Conservation (phyloP, 2,113 vertebrate genomes). For the Orthochromis malagaraziensis region DNA sequence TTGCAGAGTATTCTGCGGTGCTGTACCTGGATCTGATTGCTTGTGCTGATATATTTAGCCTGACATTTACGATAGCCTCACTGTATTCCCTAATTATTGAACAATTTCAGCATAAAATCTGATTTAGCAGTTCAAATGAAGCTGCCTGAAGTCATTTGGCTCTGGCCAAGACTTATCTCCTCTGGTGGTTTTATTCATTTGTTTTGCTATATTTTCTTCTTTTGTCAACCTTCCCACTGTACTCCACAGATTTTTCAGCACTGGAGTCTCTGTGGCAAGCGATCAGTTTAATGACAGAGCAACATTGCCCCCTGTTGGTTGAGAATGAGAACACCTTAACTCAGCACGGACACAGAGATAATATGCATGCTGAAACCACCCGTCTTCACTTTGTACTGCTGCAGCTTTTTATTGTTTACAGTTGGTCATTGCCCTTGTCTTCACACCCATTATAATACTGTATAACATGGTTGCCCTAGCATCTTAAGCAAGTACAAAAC, state of each 20-base stretch:
- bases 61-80: slow-evolving; percentile 45
- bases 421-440: slow-evolving; percentile 28
- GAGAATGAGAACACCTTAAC: neutral
- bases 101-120: slow-evolving; percentile 58
- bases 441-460: neutral
- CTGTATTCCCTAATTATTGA: slow-evolving; percentile 60
- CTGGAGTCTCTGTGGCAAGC: neutral
- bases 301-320: slow-evolving; percentile 75
- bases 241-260: slow-evolving; percentile 14
- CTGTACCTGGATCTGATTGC: slow-evolving; percentile 20
- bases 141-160: slow-evolving; percentile 55
- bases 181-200: slow-evolving; percentile 61
- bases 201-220: slow-evolving; percentile 47
- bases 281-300: slow-evolving; percentile 38
- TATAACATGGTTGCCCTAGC: neutral
- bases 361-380: slow-evolving; percentile 1
- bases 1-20: neutral
- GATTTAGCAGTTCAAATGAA: slow-evolving; percentile 59
- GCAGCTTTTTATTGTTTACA: neutral
- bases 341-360: neutral
- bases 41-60: slow-evolving; percentile 49
- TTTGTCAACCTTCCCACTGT: slow-evolving; percentile 42
- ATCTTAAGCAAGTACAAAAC: neutral
- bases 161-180: slow-evolving; percentile 38
- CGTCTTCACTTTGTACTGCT: neutral